These are phyloP conservation scores for Argopecten irradians DNA, from an alignment of 1,140 invertebrate species.

Conservation along the genomic window DNA sequence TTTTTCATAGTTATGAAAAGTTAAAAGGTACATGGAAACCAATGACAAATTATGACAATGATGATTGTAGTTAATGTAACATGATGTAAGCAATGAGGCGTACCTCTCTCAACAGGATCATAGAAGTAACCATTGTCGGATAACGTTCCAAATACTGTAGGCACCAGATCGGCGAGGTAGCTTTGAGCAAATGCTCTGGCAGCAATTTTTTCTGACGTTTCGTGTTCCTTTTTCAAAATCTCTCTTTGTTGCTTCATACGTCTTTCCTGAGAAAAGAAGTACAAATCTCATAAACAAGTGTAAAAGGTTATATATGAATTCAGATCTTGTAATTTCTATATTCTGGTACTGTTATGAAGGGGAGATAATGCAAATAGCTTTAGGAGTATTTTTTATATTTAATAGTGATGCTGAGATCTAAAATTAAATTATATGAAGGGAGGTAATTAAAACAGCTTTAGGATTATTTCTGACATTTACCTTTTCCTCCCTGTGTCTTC, in stretches of 20 bases:
- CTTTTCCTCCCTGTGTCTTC: slow-evolving; percentile 81
- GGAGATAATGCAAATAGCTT: too few species aligned
- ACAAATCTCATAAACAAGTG: slow-evolving; percentile 87
- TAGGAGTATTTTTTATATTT: too few species aligned
- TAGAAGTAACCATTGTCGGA: slow-evolving; percentile 86
- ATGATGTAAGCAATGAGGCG: not conserved
- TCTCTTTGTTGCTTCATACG: slow-evolving; percentile 79
- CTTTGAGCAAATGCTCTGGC: slow-evolving; percentile 88
- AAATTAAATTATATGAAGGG: not conserved
- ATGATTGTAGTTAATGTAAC: not conserved
- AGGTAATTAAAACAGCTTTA: not conserved
- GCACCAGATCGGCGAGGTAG: slow-evolving; percentile 89
- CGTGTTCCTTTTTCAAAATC: slow-evolving; percentile 82
- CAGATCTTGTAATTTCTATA: too few species aligned
- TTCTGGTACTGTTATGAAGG: too few species aligned
- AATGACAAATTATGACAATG: not conserved
- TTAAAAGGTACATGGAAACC: too few species aligned
- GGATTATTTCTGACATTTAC: slow-evolving; percentile 54
- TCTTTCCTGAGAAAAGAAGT: slow-evolving; percentile 81
- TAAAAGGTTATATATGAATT: too few species aligned
- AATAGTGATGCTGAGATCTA: not conserved
- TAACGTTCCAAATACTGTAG: slow-evolving; percentile 87
- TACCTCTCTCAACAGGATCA: slow-evolving; percentile 85
- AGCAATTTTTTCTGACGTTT: slow-evolving; percentile 88
- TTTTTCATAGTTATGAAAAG: too few species aligned